phyloP scores from a whole-genome alignment of 92 coral and sea anemone genomes.

The Parazoanthus darwini region DNA sequence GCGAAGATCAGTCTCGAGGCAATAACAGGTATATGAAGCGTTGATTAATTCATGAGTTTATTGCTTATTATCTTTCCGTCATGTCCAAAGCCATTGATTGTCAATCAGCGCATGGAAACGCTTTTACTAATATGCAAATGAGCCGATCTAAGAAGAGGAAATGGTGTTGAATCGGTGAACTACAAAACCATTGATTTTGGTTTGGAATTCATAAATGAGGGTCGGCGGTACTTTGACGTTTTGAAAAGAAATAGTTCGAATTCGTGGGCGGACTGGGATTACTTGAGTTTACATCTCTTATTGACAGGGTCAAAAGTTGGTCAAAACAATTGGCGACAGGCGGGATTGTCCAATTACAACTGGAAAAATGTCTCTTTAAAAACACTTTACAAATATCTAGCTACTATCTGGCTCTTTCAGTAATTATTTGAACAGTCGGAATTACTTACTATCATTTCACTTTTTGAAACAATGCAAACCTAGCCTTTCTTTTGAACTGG shows the following conservation, averaged over 20 bases:
- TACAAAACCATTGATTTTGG: slow-evolving; percentile 1
- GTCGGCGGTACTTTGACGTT: slow-evolving; percentile 8
- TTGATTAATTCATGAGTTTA: slow-evolving; percentile 45
- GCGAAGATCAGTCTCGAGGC: not conserved
- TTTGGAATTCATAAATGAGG: slow-evolving; percentile 33
- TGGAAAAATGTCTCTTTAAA: not conserved
- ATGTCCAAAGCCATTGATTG: slow-evolving; percentile 22
- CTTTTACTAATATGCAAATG: slow-evolving; percentile 28
- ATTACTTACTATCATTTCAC: not conserved
- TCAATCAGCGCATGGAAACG: slow-evolving; percentile 25
- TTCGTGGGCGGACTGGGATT: not conserved
- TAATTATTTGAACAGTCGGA: not conserved
- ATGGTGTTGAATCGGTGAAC: not conserved
- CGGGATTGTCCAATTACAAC: slow-evolving; percentile 13
- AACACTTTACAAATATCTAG: slow-evolving; percentile 9
- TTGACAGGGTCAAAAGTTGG: slow-evolving; percentile 33
- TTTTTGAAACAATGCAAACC: not conserved
- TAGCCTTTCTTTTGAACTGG: not conserved
- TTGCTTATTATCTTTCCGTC: slow-evolving; percentile 15
- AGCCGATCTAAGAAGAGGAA: slow-evolving; percentile 9
- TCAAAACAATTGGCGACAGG: slow-evolving; percentile 21
- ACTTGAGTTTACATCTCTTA: not conserved
- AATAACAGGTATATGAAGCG: not conserved
- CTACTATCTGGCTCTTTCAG: not conserved
- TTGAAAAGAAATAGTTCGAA: slow-evolving; percentile 17